phyloP scores from a whole-genome alignment of 2,797 vertebrate genomes.

The Hydrophis major region DNA sequence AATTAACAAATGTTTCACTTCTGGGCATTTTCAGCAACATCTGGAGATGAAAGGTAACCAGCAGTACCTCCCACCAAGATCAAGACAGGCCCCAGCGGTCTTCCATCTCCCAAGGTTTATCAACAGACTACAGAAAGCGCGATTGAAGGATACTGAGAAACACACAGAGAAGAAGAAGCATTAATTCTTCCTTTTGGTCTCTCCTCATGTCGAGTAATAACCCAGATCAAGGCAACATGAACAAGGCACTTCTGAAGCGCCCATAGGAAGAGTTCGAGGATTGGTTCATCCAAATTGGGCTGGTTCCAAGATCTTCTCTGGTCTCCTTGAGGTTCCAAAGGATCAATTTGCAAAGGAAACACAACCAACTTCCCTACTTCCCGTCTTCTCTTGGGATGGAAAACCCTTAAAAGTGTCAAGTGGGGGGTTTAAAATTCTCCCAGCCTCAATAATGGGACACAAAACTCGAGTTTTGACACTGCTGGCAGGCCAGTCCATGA shows the following conservation, averaged over 20 bases:
- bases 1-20: slow-evolving; percentile 53
- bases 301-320: background rate
- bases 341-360: background rate
- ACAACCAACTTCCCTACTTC: background rate
- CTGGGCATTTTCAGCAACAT: slow-evolving; percentile 55
- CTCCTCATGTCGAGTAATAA: background rate
- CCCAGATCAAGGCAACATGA: background rate
- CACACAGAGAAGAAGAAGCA: slow-evolving; percentile 12
- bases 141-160: slow-evolving; percentile 29
- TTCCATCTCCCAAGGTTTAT: slow-evolving; percentile 51
- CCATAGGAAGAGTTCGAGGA: background rate
- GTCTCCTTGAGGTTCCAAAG: no score
- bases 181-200: background rate
- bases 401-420: background rate
- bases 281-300: background rate
- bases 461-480: background rate
- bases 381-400: background rate
- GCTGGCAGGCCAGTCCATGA: background rate
- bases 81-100: slow-evolving; percentile 52
- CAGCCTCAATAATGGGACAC: background rate
- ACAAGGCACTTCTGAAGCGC: background rate
- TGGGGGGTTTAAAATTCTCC: background rate
- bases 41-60: slow-evolving; percentile 58
- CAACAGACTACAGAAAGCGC: slow-evolving; percentile 49
- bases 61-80: slow-evolving; percentile 64